These are phyloP conservation scores for Drosophila fulvimacula DNA, from an alignment of 2,888 invertebrate species.

Conservation along the genomic window DNA sequence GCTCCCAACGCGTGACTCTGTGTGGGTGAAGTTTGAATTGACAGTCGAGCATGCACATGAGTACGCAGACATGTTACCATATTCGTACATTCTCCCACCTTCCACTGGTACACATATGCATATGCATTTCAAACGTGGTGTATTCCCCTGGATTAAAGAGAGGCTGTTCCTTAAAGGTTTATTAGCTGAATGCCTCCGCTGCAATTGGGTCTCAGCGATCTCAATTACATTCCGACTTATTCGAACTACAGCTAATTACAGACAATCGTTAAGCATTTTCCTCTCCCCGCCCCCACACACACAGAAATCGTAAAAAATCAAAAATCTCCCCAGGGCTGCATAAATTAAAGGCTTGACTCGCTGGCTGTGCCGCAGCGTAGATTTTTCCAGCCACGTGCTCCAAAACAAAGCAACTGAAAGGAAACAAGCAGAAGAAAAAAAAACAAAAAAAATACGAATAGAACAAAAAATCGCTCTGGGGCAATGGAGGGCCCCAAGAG, in stretches of 20 bases:
- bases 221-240: slow-evolving; percentile 35
- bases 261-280: slow-evolving; percentile 46
- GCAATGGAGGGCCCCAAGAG: slow-evolving; percentile 63
- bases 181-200: neutral
- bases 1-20: slow-evolving; percentile 4
- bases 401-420: slow-evolving; percentile 27
- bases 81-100: neutral
- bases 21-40: slow-evolving; percentile 20
- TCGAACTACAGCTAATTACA: slow-evolving; percentile 50
- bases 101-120: neutral
- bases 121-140: neutral
- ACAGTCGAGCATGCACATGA: slow-evolving; percentile 7
- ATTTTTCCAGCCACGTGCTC: slow-evolving; percentile 19
- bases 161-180: too few species aligned
- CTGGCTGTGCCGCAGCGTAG: slow-evolving; percentile 28
- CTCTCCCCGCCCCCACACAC: slow-evolving; percentile 3
- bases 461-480: slow-evolving; percentile 77
- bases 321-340: slow-evolving; percentile 81
- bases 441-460: slow-evolving; percentile 23
- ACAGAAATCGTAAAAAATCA: slow-evolving; percentile 63
- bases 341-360: slow-evolving; percentile 82
- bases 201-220: slow-evolving; percentile 41
- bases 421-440: slow-evolving; percentile 6
- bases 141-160: neutral
- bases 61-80: neutral